Base-by-base conservation (phyloP, 2,888 invertebrate genomes). In the Cylloceria caligata region DNA sequence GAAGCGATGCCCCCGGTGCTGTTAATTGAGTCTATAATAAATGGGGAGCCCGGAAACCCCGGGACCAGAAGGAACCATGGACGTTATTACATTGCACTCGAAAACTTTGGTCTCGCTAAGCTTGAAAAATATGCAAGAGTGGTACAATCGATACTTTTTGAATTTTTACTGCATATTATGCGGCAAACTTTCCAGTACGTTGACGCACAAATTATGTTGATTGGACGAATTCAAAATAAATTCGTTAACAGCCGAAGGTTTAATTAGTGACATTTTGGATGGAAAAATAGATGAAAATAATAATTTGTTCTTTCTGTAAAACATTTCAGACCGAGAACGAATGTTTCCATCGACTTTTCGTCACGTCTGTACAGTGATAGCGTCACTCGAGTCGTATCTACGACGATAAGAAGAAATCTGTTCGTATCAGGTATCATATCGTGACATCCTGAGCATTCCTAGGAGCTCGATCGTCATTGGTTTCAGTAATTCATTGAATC, bases 21-120 rank as follows among this genome's bases (percentile, higher is more conserved):
- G 69, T 71, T 57, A 71, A 55, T 57, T 42, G 69, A 39, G 42
- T 57, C 42, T 42, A 19, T 57, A 57, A 57, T 71, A 71, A 71
- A 71, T 42, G 55, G 55, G 52, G 39, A 55, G 39, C 55, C 39
- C 68, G 52, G 68, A 69, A 69, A 52, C 24, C 21, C 36, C 68
- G 9, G 42, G 60, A 42, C 39, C 69, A 21, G 30, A 11, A 19
- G 55, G 55, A 71, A 42, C 39, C 55, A 13, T 1, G 30, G 5
- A 42, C 42, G 55, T 57, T 57, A 57, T 71, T 57, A 42, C 45
- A 57, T 42, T 57, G 30, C 39, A 69, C 55, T 6, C 52, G 49
- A 2, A 49, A 47, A 9, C 47, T 19, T 21, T 4, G 4, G 3
- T 1, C 47, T 7, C 2, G 11, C 11, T 36, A 6, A 3, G 49